These are phyloP conservation scores for Hypomesus transpacificus DNA, from an alignment of 2,113 vertebrate genomes.

Conservation along the genomic window DNA sequence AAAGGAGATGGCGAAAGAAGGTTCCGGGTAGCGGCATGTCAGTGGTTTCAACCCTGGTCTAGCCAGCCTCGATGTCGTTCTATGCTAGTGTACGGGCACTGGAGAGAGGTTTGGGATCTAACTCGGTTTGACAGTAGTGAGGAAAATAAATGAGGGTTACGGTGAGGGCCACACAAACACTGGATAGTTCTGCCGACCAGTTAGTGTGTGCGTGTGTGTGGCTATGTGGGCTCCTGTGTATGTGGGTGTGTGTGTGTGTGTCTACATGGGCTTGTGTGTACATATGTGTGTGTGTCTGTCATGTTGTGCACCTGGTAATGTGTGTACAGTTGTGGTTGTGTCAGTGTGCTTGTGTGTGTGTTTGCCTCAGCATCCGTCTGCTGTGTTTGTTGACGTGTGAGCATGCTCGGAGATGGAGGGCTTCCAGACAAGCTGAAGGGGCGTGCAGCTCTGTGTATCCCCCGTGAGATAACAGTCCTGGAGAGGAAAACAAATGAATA, in stretches of 20 bases:
- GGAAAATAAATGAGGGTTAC: constrained; percentile 10
- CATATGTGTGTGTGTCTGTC: not conserved
- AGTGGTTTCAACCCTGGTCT: no score
- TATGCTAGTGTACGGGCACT: not conserved
- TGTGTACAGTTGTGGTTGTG: no score
- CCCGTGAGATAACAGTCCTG: no score
- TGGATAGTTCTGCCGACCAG: constrained; percentile 5
- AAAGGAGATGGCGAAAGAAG: no score
- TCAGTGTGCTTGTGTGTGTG: no score
- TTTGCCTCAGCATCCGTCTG: no score
- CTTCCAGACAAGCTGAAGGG: no score
- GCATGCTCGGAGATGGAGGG: no score
- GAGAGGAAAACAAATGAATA: no score
- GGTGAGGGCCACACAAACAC: not conserved
- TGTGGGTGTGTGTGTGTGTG: not conserved
- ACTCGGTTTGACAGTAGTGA: constrained; percentile 27
- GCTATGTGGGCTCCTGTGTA: not conserved
- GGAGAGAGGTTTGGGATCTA: constrained; percentile 14
- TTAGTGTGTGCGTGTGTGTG: not conserved
- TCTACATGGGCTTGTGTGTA: not conserved
- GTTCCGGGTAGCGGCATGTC: no score
- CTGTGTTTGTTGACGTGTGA: no score
- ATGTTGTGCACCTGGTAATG: not conserved
- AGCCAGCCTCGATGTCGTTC: not conserved
- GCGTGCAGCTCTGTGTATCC: no score